Evolutionary conservation across 2,797 vertebrate species (phyloP).

Genomic region (Spinus olivaceus): DNA sequence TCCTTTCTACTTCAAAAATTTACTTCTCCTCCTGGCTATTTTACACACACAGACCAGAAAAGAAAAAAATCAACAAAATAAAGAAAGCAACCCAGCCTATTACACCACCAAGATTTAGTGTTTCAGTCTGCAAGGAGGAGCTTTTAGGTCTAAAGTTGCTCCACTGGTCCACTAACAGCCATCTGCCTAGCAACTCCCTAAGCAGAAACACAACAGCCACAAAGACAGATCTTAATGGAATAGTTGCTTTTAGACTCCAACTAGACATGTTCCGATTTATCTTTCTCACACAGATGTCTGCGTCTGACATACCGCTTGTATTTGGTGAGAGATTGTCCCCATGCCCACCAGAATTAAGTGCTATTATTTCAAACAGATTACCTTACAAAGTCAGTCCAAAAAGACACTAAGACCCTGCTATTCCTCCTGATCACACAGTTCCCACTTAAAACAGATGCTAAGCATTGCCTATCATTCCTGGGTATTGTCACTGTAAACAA

Average conservation of each 20-base stretch:
- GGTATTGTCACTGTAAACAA: not conserved
- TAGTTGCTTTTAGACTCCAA: not conserved
- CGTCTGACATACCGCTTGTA: not conserved
- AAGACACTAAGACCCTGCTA: not conserved
- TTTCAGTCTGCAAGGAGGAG: not conserved
- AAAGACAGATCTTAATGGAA: not conserved
- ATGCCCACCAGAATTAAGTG: not conserved
- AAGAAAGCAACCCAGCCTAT: not conserved
- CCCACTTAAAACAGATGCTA: not conserved
- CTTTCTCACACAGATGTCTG: not conserved
- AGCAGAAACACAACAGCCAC: not conserved
- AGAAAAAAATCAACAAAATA: not conserved
- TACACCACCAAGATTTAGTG: not conserved
- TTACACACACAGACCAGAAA: not conserved
- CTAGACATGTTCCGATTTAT: not conserved
- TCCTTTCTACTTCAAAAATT: not conserved
- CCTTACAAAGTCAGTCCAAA: not conserved
- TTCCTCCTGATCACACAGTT: not conserved
- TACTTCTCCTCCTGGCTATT: not conserved
- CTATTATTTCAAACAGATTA: not conserved
- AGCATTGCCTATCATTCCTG: not conserved
- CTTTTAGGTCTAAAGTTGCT: not conserved
- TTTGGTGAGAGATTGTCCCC: not conserved
- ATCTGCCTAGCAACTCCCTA: not conserved
- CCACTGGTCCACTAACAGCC: not conserved